Evolutionary conservation across 2,113 vertebrate species (phyloP), one percentile per base, ranked within the genome.

Genomic region (Ptyas mucosa): DNA sequence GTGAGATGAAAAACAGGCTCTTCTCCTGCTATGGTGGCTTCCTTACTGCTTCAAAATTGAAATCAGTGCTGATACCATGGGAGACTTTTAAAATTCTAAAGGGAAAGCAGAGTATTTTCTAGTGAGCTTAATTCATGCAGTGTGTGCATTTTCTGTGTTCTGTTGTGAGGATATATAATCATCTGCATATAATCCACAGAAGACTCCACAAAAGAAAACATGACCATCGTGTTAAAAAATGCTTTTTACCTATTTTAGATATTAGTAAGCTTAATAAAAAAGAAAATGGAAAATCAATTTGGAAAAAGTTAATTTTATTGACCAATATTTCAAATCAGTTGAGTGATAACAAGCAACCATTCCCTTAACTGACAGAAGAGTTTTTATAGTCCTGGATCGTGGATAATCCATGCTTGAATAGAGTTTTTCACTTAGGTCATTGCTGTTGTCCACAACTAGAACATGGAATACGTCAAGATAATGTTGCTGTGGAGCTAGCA

Each of bases 271-370:
- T 92, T 69, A 43, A 12, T 24, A 53, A 88, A 14, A 54, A 75
- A 46, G n/a, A 52, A 85, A 81, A 15, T 85, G n/a, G 34, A 75
- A 52, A n/a, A 18, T 12, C 18, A 93, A 91, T 81, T 94, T 95
- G 88, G 92, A 51, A 94, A 93, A 58, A 93, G 91, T 92, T 2
- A 86, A 85, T 46, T 97, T 96, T 96, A 96, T 96, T 95, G 75
- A 96, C 11, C 93, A 91, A 0, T 39, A 89, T 90, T 21, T 89
- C 23, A 92, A 94, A 95, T 9, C 92, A 93, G n/a, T 51, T 89
- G 39, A 49, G 21, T 18, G 21, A 51, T 85, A 85, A 23, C 34
- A 75, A 58, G 6, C 1, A 0, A 89, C 21, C 3, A 23, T n/a
- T 89, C 53, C 9, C 46, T 93, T 55, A 21, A 21, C 81, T 57